Evolutionary conservation across 2,888 invertebrate genomes (phyloP).

Genomic region (Heliconius sara): DNA sequence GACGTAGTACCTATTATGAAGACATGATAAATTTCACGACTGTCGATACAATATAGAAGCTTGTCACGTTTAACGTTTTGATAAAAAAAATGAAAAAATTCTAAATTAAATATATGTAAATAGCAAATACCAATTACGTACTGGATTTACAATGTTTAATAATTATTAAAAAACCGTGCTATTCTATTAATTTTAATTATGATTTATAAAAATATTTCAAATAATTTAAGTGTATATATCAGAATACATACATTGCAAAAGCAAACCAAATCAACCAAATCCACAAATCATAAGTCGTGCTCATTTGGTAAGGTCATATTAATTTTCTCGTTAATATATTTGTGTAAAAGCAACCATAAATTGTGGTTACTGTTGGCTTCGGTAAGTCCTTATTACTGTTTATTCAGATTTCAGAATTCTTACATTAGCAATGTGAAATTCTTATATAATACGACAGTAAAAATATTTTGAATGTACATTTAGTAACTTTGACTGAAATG

Average conservation of each 20-base stretch:
- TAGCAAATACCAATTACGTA: background rate
- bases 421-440: background rate
- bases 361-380: constrained; percentile 48
- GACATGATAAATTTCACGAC: background rate
- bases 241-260: background rate
- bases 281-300: constrained; percentile 57
- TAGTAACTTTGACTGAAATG: too few relatives aligned
- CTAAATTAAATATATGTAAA: background rate
- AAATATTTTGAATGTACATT: too few relatives aligned
- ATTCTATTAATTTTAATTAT: background rate
- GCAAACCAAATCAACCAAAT: background rate
- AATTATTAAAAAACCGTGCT: background rate
- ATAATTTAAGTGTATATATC: background rate
- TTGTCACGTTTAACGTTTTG: background rate
- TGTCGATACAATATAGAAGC: background rate
- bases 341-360: constrained; percentile 50
- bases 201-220: background rate
- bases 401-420: constrained; percentile 8
- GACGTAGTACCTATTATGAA: too few relatives aligned
- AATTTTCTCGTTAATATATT: constrained; percentile 53
- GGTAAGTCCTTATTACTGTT: constrained; percentile 23
- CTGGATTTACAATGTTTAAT: background rate
- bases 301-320: constrained; percentile 68
- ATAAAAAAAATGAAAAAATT: background rate
- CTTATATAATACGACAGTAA: too few relatives aligned